Conservation (phyloP, 2,797 vertebrate species). For the Hephaestus fuliginosus region DNA sequence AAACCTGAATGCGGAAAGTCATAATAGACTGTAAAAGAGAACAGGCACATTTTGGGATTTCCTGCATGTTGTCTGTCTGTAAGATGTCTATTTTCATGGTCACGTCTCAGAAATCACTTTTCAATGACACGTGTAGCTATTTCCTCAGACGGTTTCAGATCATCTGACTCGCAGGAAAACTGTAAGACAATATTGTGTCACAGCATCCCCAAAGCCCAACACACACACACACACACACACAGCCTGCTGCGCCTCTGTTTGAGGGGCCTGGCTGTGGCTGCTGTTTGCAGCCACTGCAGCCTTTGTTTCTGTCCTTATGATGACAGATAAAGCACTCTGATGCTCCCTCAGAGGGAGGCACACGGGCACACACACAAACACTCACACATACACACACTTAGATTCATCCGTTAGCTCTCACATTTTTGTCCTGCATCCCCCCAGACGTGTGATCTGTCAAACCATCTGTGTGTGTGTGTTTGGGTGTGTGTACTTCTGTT, state of each 20-base stretch:
- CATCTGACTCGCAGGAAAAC: slow-evolving; percentile 22
- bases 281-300: slow-evolving; percentile 42
- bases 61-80: not conserved
- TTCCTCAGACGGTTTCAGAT: slow-evolving; percentile 12
- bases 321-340: slow-evolving; percentile 69
- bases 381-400: slow-evolving; percentile 5
- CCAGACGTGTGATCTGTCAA: slow-evolving; percentile 24
- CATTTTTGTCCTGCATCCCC: slow-evolving; percentile 12
- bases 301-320: slow-evolving; percentile 64
- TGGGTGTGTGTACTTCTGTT: not conserved
- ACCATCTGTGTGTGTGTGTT: not conserved
- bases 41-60: too few relatives aligned
- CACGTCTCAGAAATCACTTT: not conserved
- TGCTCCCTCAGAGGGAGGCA: slow-evolving; percentile 39
- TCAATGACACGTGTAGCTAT: not conserved
- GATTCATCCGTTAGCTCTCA: slow-evolving; percentile 32
- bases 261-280: slow-evolving; percentile 34
- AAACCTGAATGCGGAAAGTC: too few relatives aligned
- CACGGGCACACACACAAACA: slow-evolving; percentile 7
- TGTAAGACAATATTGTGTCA: slow-evolving; percentile 29
- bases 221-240: slow-evolving; percentile 38
- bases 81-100: not conserved
- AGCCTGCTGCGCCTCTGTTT: slow-evolving; percentile 27
- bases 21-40: too few relatives aligned
- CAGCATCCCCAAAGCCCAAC: slow-evolving; percentile 34